Conservation (phyloP, 2,113 vertebrate species). For the Rhinoderma darwinii region DNA sequence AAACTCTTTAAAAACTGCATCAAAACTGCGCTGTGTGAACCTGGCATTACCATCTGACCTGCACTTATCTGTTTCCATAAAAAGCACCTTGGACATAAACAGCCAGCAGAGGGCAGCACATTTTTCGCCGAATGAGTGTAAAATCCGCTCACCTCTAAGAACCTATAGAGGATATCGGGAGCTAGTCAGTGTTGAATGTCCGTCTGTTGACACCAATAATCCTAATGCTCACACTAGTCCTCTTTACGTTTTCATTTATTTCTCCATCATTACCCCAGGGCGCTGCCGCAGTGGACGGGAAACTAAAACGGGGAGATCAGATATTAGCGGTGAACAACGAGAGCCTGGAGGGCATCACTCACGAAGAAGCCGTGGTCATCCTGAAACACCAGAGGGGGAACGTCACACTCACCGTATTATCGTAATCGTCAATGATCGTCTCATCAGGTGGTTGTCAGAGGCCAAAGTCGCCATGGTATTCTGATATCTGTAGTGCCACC, state of each 20-base stretch:
- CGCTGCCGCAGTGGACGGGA: constrained; percentile 86
- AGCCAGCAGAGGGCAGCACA: too few species aligned
- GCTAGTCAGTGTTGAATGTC: too few species aligned
- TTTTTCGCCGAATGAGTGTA: too few species aligned
- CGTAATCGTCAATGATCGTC: constrained; percentile 67
- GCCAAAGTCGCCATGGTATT: background rate
- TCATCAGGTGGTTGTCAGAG: background rate
- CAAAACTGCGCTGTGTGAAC: too few species aligned
- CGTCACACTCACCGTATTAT: constrained; percentile 82
- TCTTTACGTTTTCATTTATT: background rate
- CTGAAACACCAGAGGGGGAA: constrained; percentile 86
- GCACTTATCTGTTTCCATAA: too few species aligned
- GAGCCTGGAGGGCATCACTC: constrained; percentile 85
- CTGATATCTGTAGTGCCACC: constrained; percentile 8
- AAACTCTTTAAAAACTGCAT: too few species aligned
- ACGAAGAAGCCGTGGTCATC: constrained; percentile 90
- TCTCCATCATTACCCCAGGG: constrained; percentile 72
- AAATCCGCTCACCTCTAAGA: too few species aligned
- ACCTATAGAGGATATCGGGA: too few species aligned
- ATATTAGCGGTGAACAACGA: constrained; percentile 89
- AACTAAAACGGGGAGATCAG: constrained; percentile 90
- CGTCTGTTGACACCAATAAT: too few species aligned
- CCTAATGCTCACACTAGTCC: too few species aligned
- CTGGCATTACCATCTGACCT: too few species aligned
- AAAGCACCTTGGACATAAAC: too few species aligned